These are phyloP conservation scores for Mesaphorura yosii DNA, from an alignment of 1,140 invertebrate species.

Conservation along the genomic window DNA sequence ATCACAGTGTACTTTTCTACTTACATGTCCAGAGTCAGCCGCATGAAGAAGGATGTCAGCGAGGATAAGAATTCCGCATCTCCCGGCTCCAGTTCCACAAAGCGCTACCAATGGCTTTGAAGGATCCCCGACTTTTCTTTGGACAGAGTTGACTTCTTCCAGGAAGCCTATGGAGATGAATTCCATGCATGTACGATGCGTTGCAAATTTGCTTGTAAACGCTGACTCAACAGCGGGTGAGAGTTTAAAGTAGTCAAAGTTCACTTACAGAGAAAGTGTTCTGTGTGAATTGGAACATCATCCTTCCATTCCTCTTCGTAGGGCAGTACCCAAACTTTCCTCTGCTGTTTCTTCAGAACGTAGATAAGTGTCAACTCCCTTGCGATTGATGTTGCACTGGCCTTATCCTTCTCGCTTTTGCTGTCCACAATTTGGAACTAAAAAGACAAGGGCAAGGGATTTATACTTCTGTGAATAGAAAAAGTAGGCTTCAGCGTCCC, in stretches of 20 bases:
- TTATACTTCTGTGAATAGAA: too few relatives aligned
- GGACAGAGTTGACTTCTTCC: conserved; percentile 70
- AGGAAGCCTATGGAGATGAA: conserved; percentile 51
- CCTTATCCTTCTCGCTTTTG: conserved; percentile 17
- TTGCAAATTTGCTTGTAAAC: neutral
- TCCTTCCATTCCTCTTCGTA: conserved; percentile 32
- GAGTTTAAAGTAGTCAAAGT: neutral
- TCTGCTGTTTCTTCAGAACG: conserved; percentile 25
- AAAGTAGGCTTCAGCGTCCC: neutral
- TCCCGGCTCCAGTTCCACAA: conserved; percentile 55
- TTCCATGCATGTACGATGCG: too few relatives aligned
- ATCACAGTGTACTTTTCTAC: conserved; percentile 7
- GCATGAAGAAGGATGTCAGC: conserved; percentile 68
- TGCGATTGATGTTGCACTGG: conserved; percentile 23
- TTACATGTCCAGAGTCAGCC: conserved; percentile 73
- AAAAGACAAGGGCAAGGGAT: too few relatives aligned
- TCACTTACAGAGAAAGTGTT: conserved; percentile 30
- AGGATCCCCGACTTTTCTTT: conserved; percentile 55
- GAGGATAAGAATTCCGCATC: conserved; percentile 63
- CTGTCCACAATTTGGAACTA: conserved; percentile 27
- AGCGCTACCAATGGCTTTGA: conserved; percentile 55
- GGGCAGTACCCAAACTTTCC: conserved; percentile 32
- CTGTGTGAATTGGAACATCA: conserved; percentile 29
- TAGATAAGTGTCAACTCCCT: conserved; percentile 23
- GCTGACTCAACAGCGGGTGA: neutral